phyloP scores from a whole-genome alignment of 1,140 invertebrate genomes.

The Oryzaephilus surinamensis region DNA sequence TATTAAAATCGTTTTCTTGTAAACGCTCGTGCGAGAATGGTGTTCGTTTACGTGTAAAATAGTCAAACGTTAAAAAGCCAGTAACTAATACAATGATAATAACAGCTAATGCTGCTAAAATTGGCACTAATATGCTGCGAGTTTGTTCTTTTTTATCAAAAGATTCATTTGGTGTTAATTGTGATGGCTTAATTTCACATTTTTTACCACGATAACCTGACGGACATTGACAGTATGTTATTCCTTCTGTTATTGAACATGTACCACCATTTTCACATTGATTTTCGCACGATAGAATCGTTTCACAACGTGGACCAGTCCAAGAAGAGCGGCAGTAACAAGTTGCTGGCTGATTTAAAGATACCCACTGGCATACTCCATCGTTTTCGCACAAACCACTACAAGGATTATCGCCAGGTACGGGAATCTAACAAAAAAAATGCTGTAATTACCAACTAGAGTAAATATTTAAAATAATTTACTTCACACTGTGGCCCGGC shows the following conservation, averaged over 20 bases:
- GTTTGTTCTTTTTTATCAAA: slow-evolving; percentile 1
- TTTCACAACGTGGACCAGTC: slow-evolving; percentile 45
- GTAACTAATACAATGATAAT: slow-evolving; percentile 18
- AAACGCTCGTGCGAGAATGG: slow-evolving; percentile 69
- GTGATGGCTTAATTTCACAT: slow-evolving; percentile 5
- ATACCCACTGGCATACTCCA: slow-evolving; percentile 41
- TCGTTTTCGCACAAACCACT: slow-evolving; percentile 44
- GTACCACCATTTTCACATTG: slow-evolving; percentile 49
- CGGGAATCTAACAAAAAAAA: slow-evolving; percentile 32
- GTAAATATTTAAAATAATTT: background rate
- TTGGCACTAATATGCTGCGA: slow-evolving; percentile 17
- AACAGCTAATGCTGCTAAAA: slow-evolving; percentile 15
- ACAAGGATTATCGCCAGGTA: slow-evolving; percentile 50
- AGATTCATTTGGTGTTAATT: slow-evolving; percentile 5
- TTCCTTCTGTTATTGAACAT: slow-evolving; percentile 38
- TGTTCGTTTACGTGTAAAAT: slow-evolving; percentile 39
- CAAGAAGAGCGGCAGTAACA: slow-evolving; percentile 50
- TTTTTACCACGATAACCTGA: slow-evolving; percentile 12
- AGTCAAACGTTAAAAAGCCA: slow-evolving; percentile 17
- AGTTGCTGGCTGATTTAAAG: slow-evolving; percentile 31
- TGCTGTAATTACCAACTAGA: background rate
- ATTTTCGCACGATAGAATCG: slow-evolving; percentile 40
- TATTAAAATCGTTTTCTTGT: slow-evolving; percentile 65
- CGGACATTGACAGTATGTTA: slow-evolving; percentile 34
- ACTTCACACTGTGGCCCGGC: slow-evolving; percentile 41